These are phyloP conservation scores for Apeira syringaria DNA, from an alignment of 2,888 invertebrate genomes.

Conservation along the genomic window DNA sequence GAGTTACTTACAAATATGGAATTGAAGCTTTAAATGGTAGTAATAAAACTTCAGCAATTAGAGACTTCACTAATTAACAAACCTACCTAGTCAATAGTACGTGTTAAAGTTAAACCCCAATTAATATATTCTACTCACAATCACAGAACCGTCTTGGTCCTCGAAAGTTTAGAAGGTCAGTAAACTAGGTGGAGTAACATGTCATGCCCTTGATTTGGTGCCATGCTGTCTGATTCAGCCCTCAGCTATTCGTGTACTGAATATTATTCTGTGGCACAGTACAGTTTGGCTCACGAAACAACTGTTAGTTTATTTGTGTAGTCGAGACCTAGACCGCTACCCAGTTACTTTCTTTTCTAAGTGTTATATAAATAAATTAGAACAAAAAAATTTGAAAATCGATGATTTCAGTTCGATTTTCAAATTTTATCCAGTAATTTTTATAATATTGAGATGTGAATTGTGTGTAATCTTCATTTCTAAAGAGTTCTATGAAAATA, in stretches of 20 bases:
- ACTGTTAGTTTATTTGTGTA: slow-evolving; percentile 12
- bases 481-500: too few species aligned
- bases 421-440: too few species aligned
- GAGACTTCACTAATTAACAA: background rate
- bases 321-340: slow-evolving; percentile 4
- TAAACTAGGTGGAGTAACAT: slow-evolving; percentile 21
- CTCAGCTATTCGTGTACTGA: slow-evolving; percentile 9
- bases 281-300: slow-evolving; percentile 3
- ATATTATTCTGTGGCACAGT: slow-evolving; percentile 1
- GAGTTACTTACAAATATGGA: too few species aligned
- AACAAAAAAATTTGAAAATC: too few species aligned
- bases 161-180: slow-evolving; percentile 29
- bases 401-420: too few species aligned
- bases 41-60: too few species aligned
- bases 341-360: slow-evolving; percentile 1
- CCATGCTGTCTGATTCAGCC: slow-evolving; percentile 6
- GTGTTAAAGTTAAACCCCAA: slow-evolving; percentile 14
- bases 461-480: too few species aligned
- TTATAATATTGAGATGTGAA: too few species aligned
- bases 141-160: slow-evolving; percentile 10
- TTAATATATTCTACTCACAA: slow-evolving; percentile 24
- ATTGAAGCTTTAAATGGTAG: too few species aligned
- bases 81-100: background rate
- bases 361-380: background rate
- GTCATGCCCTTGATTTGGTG: slow-evolving; percentile 24